Evolutionary conservation across 37 sponge, comb jelly and placozoan genomes (phyloP), one percentile per base, ranked within the genome.

Genomic region (Axinella damicornis): DNA sequence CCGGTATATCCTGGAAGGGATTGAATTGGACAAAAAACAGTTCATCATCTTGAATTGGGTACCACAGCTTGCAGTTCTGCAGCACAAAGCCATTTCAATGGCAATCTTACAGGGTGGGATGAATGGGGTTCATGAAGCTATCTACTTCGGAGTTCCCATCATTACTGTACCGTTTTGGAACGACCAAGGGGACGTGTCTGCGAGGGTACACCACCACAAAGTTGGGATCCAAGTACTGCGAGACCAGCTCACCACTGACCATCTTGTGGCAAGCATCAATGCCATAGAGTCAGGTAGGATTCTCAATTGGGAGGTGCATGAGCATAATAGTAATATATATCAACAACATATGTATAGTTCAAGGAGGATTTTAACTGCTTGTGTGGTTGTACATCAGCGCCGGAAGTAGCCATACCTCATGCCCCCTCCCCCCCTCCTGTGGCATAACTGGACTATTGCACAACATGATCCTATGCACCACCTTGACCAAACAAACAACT

Each of bases 21-120:
- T 88, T 19, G 71, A 76, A 12, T 11, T 76, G 0, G 38, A 88
- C 2, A 73, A 28, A 0, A 32, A 82, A 25, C 39, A 60, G 28
- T 21, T 81, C 2, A 53, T 57, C 18, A 53, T 88, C 22, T 67
- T 63, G 11, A 57, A 40, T 21, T 88, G 89, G 89, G 31, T 77
- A 56, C 77, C 89, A 4, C 89, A 88, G 34, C 5, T 27, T 9
- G 61, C 76, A 28, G 61, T 88, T 2, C 55, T 88, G 30, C 30
- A 57, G 9, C 89, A 88, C 73, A 25, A 62, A 60, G n/a, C 89
- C 22, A 77, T 82, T 24, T 5, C 65, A 21, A 69, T 88, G 46
- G 89, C 89, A 27, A 73, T 82, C 34, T 68, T 88, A 24, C 89
- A 88, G n/a, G 70, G 89, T 60, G 89, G 89, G 14, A 69, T 74